These are phyloP conservation scores for Steromphala cineraria DNA, from an alignment of 2,888 invertebrate genomes.

Conservation along the genomic window DNA sequence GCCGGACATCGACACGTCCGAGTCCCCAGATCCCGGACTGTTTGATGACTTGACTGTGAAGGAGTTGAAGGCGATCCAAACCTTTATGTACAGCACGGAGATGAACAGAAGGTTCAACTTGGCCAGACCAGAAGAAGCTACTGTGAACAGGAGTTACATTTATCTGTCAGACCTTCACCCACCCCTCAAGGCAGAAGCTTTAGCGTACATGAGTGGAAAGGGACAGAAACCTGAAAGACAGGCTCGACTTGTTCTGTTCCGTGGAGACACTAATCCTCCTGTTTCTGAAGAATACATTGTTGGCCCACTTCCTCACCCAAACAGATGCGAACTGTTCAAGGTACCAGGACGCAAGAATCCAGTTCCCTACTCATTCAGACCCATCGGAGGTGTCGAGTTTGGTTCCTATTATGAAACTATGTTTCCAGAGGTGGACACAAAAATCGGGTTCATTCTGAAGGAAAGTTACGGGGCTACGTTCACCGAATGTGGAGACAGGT, in stretches of 20 bases:
- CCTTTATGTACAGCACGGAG: conserved; percentile 24
- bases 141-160: conserved; percentile 35
- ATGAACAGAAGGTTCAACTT: conserved; percentile 34
- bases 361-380: conserved; percentile 51
- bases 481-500: conserved; percentile 46
- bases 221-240: conserved; percentile 46
- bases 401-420: conserved; percentile 26
- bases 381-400: conserved; percentile 47
- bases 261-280: conserved; percentile 53
- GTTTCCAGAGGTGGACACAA: conserved; percentile 29
- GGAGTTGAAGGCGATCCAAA: conserved; percentile 33
- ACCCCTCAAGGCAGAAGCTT: conserved; percentile 43
- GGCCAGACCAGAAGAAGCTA: conserved; percentile 13
- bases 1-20: conserved; percentile 27
- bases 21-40: conserved; percentile 35
- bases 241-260: conserved; percentile 57
- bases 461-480: conserved; percentile 60
- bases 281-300: conserved; percentile 60
- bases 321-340: conserved; percentile 31
- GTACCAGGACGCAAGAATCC: conserved; percentile 30
- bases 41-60: conserved; percentile 41
- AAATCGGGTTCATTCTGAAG: conserved; percentile 45
- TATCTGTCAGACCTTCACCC: conserved; percentile 37
- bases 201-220: conserved; percentile 39
- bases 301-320: conserved; percentile 55